Evolutionary conservation across 2,888 invertebrate genomes (phyloP).

Genomic region (Agrilus mali): DNA sequence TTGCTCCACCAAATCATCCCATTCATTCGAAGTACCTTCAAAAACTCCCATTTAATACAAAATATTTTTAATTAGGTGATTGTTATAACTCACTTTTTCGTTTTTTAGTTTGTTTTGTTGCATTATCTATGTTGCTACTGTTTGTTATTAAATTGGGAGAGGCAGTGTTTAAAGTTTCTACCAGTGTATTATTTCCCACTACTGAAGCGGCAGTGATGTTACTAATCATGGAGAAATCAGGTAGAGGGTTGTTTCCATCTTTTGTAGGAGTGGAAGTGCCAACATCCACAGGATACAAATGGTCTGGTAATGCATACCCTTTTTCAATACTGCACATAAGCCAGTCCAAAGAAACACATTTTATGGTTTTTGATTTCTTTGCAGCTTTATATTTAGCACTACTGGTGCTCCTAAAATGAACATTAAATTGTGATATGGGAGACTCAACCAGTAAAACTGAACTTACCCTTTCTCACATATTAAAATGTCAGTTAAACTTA

Average conservation of each 20-base stretch:
- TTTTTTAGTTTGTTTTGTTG: slow-evolving; percentile 2
- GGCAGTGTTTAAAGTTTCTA: slow-evolving; percentile 12
- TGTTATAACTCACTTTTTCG: slow-evolving; percentile 6
- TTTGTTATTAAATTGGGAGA: slow-evolving; percentile 3
- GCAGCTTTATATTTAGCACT: slow-evolving; percentile 64
- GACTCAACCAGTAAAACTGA: not conserved
- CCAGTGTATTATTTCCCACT: slow-evolving; percentile 4
- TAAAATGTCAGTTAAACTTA: slow-evolving; percentile 42
- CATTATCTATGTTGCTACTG: slow-evolving; percentile 1
- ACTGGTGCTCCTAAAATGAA: slow-evolving; percentile 42
- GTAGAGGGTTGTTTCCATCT: slow-evolving; percentile 27
- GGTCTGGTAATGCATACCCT: slow-evolving; percentile 54
- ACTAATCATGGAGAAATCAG: slow-evolving; percentile 39
- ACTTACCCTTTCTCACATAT: slow-evolving; percentile 41
- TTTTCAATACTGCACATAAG: slow-evolving; percentile 60
- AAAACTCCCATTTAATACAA: slow-evolving; percentile 1
- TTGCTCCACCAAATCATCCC: slow-evolving; percentile 24
- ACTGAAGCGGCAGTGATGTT: slow-evolving; percentile 21
- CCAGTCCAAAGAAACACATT: slow-evolving; percentile 69
- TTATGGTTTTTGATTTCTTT: slow-evolving; percentile 33
- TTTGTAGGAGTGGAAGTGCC: slow-evolving; percentile 62
- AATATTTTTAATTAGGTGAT: too few species aligned
- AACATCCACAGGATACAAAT: slow-evolving; percentile 45
- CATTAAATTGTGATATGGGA: slow-evolving; percentile 2
- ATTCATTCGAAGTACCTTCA: slow-evolving; percentile 11